Base-by-base conservation (phyloP, 2,797 vertebrate species). In the Hirundo rustica region DNA sequence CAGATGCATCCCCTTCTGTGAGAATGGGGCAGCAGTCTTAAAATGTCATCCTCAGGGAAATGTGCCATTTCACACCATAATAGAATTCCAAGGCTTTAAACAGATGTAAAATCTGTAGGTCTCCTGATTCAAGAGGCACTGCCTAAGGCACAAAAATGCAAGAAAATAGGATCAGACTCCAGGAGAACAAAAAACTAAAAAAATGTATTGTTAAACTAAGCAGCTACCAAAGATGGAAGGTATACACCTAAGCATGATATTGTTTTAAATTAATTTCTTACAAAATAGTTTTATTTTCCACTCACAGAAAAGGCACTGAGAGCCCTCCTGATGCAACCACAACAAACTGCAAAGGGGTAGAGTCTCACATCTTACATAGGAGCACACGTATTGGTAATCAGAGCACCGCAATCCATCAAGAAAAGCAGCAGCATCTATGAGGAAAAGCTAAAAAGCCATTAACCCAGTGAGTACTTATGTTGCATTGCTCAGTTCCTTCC, bases 1-100 rank as follows among this genome's bases (percentile, higher is more conserved):
- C 76, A 70, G 5, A 5, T 7, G 11, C 2, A 3, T 51, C 14
- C 5, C n/a, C 22, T n/a, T 19, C 57, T 3, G 0, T 11, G 51
- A 64, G 34, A 57, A 34, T 1, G 0, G n/a, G 34, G 5, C 19
- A 79, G 45, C 55, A 64, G n/a, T 13, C 50, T 67, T 34, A 25
- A 16, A 68, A 68, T 26, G 22, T 85, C 48, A 42, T 25, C 45
- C 30, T 47, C 27, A 16, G 4, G 26, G 5, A 17, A 85, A 67
- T 5, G 4, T 21, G 51, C 26, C 20, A 15, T 65, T 88, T 67
- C 23, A 47, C 0, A 53, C 21, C 32, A 58, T 23, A 15, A 32
- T 1, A 32, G 30, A 66, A 77, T 38, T 86, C 25, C 36, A 80
- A 77, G 30, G 60, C n/a, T 75, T 78, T 45, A 34, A 55, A 76